A percentile compares a stretch with the other conserved stretches of the same genome.
phyloP scores from a whole-genome alignment of 2,888 invertebrate genomes.

The Pyrrhosoma nymphula region DNA sequence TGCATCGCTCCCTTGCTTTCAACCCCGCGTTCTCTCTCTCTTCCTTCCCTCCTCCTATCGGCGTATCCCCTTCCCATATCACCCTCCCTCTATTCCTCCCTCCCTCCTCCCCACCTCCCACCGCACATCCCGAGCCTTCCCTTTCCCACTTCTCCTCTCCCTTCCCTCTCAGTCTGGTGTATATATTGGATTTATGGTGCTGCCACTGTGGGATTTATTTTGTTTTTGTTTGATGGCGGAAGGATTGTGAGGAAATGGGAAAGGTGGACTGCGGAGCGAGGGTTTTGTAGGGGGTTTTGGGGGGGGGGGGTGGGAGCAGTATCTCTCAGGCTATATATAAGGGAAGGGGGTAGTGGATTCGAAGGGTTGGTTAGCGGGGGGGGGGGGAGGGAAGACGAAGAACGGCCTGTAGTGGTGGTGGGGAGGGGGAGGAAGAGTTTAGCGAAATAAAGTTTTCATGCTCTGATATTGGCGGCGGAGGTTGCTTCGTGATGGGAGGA shows the following conservation, averaged over 20 bases:
- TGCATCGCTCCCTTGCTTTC: background rate
- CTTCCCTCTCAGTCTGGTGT: background rate
- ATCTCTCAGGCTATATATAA: too few species aligned
- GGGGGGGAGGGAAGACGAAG: background rate
- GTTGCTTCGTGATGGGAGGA: background rate
- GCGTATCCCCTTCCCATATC: background rate
- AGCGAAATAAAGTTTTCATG: constrained; percentile 65
- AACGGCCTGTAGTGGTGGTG: background rate
- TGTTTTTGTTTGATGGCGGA: constrained; percentile 62
- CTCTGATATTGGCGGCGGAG: constrained; percentile 57
- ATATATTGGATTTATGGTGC: constrained; percentile 62
- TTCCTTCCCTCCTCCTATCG: background rate
- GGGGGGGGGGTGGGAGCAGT: too few species aligned
- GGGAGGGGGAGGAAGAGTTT: background rate
- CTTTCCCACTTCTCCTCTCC: background rate
- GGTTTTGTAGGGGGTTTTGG: too few species aligned
- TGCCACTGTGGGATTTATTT: constrained; percentile 64
- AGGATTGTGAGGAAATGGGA: constrained; percentile 53
- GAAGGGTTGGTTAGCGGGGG: background rate
- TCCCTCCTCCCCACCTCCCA: background rate
- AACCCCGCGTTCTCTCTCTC: background rate
- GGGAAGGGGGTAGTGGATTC: background rate
- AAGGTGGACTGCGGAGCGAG: background rate
- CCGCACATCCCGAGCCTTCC: background rate
- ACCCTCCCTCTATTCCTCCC: background rate